Evolutionary conservation across 2,797 vertebrate species (phyloP).

Genomic region (Crypturellus tataupa): DNA sequence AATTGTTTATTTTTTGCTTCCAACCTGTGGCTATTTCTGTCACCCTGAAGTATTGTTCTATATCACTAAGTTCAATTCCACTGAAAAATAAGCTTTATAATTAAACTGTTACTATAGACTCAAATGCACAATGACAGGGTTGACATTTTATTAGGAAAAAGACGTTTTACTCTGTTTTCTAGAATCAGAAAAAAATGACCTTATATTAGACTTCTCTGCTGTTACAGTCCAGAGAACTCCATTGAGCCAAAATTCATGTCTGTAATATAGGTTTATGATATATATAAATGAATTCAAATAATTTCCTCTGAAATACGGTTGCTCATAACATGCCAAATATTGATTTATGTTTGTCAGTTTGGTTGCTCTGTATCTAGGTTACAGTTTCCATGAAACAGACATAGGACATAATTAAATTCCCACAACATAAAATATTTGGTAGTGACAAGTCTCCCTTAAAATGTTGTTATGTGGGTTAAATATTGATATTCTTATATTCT

Average conservation of each 20-base stretch:
- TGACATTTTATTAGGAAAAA: background rate
- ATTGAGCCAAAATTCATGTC: background rate
- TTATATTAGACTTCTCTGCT: slow-evolving; percentile 11
- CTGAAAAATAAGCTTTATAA: background rate
- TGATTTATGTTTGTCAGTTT: slow-evolving; percentile 53
- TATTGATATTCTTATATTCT: background rate
- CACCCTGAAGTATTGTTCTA: background rate
- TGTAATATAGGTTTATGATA: slow-evolving; percentile 48
- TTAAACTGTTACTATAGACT: background rate
- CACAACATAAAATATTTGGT: slow-evolving; percentile 48
- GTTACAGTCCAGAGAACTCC: slow-evolving; percentile 11
- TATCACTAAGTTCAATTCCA: background rate
- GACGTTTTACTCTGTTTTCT: slow-evolving; percentile 4
- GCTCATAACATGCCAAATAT: slow-evolving; percentile 53
- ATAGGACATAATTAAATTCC: slow-evolving; percentile 53
- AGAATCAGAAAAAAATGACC: background rate
- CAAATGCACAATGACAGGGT: background rate
- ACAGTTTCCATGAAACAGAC: slow-evolving; percentile 52
- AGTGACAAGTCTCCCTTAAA: slow-evolving; percentile 12
- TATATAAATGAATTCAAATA: slow-evolving; percentile 35
- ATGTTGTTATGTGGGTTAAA: slow-evolving; percentile 5
- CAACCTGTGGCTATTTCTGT: background rate
- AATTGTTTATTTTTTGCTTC: background rate
- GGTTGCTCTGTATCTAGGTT: slow-evolving; percentile 31
- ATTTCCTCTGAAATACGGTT: slow-evolving; percentile 54